A percentile compares a stretch with the other conserved stretches of the same genome.
Evolutionary conservation across 2,113 vertebrate genomes (phyloP).

Genomic region (Microtus oregoni): DNA sequence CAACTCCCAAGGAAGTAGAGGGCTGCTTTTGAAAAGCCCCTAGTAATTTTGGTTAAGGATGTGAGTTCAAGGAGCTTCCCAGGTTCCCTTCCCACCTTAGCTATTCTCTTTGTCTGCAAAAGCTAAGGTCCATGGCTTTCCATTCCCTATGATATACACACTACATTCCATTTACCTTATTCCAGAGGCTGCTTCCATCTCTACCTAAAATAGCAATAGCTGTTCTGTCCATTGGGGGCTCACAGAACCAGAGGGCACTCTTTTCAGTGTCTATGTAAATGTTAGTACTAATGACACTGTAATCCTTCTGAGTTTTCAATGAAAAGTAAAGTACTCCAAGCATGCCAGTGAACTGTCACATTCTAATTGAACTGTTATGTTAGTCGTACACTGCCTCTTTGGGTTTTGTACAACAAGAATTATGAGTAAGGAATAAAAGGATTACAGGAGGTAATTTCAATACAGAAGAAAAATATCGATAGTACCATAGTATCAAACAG

Average conservation of each 20-base stretch:
- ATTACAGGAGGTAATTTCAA: background rate
- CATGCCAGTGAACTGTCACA: background rate
- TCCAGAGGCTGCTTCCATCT: background rate
- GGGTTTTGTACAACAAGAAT: background rate
- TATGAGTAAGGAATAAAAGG: background rate
- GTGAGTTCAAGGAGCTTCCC: too few species aligned
- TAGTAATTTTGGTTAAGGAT: too few species aligned
- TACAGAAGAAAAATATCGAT: background rate
- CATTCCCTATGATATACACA: background rate
- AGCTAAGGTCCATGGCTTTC: too few species aligned
- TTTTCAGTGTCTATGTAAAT: constrained; percentile 4
- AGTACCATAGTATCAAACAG: background rate
- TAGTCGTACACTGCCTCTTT: background rate
- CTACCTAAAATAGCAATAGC: background rate
- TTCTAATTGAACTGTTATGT: background rate
- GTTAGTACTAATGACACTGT: background rate
- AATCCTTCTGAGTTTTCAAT: background rate
- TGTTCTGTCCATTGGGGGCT: background rate
- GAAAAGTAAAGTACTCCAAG: background rate
- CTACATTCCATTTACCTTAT: background rate
- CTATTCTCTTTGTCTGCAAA: background rate
- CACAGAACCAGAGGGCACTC: too few species aligned
- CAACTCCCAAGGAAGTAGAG: background rate
- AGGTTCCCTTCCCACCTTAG: too few species aligned
- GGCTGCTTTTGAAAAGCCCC: background rate